A percentile compares a stretch with the other conserved stretches of the same genome.
phyloP scores from a whole-genome alignment of 2,113 vertebrate species.

The Parotia lawesii region DNA sequence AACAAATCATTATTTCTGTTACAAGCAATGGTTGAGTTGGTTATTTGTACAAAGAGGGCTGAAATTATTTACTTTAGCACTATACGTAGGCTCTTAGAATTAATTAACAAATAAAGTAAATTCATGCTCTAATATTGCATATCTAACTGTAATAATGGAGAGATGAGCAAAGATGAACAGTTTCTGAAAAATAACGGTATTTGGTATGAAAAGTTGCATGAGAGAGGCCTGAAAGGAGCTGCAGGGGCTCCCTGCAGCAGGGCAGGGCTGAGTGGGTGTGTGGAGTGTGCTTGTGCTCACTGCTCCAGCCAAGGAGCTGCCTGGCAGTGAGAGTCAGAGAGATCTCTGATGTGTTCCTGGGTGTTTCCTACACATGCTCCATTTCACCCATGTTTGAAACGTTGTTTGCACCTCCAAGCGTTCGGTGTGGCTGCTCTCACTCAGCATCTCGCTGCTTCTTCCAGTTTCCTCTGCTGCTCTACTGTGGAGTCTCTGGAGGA shows the following conservation, averaged over 20 bases:
- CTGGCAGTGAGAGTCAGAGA: no score
- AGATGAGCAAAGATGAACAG: not conserved
- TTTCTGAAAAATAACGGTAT: not conserved
- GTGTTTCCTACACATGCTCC: not conserved
- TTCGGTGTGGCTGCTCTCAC: not conserved
- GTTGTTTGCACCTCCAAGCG: not conserved
- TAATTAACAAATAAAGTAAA: not conserved
- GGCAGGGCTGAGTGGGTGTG: not conserved
- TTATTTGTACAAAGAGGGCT: not conserved
- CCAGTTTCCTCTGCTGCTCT: not conserved
- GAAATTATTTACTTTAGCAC: not conserved
- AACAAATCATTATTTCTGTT: not conserved
- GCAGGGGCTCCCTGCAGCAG: not conserved
- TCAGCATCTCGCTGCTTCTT: accelerated
- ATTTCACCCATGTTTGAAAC: accelerated
- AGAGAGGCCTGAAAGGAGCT: not conserved
- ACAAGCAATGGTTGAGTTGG: not conserved
- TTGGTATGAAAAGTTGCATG: not conserved
- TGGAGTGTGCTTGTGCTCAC: not conserved
- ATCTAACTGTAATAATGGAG: not conserved
- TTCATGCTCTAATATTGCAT: not conserved
- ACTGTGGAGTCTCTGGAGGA: accelerated
- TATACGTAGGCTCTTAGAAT: not conserved
- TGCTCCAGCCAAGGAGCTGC: not conserved
- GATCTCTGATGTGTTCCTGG: not conserved